Conservation (phyloP, 2,888 invertebrate genomes). For the Listrodromus nycthemerus region DNA sequence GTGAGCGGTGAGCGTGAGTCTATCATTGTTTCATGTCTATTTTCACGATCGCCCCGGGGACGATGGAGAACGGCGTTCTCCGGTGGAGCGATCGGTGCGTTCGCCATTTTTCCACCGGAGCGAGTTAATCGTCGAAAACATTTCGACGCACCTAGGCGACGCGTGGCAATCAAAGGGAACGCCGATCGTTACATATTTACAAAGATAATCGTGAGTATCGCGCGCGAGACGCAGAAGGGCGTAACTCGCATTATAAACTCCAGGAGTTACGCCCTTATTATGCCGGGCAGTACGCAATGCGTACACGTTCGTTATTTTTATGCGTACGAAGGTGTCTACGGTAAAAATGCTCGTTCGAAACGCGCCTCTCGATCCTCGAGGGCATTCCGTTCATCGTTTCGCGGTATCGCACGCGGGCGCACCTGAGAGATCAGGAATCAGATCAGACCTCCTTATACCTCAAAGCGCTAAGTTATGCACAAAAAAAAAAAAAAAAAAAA, state of each 20-base stretch:
- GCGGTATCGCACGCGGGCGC: constrained; percentile 31
- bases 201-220: background rate
- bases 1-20: constrained; percentile 36
- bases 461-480: constrained; percentile 1
- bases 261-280: too few relatives aligned
- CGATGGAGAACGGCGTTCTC: constrained; percentile 27
- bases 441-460: constrained; percentile 1
- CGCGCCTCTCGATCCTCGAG: constrained; percentile 26
- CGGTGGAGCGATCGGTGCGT: background rate
- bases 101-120: constrained; percentile 41
- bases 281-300: too few relatives aligned
- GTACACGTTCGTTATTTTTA: background rate
- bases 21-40: constrained; percentile 60
- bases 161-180: background rate
- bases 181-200: background rate
- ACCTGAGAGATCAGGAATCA: constrained; percentile 36
- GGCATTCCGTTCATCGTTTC: constrained; percentile 17
- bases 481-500: background rate
- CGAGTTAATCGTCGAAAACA: constrained; percentile 26
- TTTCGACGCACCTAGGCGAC: background rate
- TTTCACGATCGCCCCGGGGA: constrained; percentile 36
- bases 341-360: background rate
- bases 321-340: background rate
- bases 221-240: too few relatives aligned
- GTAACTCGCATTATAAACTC: too few relatives aligned